These are phyloP conservation scores for Psammodynastes pulverulentus DNA, from an alignment of 2,113 vertebrate species.

Conservation along the genomic window DNA sequence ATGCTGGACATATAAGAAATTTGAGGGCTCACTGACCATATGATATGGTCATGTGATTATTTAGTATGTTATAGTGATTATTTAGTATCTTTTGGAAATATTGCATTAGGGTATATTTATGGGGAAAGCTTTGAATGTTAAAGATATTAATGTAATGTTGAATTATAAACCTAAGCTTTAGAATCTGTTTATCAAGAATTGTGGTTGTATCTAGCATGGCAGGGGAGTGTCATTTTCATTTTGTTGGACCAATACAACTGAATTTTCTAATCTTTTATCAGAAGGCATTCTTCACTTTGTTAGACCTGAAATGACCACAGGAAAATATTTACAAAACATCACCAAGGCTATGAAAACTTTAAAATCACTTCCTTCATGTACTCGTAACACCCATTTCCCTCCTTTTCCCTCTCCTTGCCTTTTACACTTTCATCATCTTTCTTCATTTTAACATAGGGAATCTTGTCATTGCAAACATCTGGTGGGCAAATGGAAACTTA, in stretches of 20 bases:
- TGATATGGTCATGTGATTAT: neutral
- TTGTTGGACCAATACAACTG: neutral
- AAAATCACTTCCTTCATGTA: slow-evolving; percentile 56
- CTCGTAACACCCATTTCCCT: slow-evolving; percentile 50
- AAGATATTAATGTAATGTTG: neutral
- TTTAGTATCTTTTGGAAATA: neutral
- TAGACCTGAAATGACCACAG: slow-evolving; percentile 66
- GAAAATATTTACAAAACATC: slow-evolving; percentile 61
- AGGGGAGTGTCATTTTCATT: neutral
- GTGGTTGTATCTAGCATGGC: neutral
- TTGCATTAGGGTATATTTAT: neutral
- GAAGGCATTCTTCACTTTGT: slow-evolving; percentile 63
- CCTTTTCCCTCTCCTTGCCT: neutral
- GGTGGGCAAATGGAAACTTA: slow-evolving; percentile 66
- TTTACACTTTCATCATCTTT: slow-evolving; percentile 62
- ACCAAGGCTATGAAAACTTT: slow-evolving; percentile 44
- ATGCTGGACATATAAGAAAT: neutral
- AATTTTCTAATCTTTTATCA: slow-evolving; percentile 39
- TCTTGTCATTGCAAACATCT: slow-evolving; percentile 74
- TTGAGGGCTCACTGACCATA: neutral
- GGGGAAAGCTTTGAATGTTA: neutral
- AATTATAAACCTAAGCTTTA: neutral
- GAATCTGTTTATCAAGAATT: neutral
- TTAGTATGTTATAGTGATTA: neutral
- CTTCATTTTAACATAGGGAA: slow-evolving; percentile 68